These are phyloP conservation scores for Dipodomys stephensi DNA, from an alignment of 2,113 vertebrate genomes.

Conservation along the genomic window DNA sequence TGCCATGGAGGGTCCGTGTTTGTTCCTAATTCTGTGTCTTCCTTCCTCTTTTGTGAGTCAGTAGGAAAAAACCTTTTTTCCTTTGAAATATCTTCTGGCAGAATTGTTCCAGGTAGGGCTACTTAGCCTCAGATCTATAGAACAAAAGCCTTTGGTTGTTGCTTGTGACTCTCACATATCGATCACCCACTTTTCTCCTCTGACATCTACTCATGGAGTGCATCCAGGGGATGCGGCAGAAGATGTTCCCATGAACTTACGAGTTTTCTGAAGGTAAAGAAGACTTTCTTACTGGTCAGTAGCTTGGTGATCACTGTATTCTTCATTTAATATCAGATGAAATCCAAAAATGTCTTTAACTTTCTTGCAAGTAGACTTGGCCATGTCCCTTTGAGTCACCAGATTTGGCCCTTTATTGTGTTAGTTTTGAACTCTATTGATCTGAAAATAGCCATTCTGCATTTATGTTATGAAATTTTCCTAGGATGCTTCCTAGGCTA, in stretches of 20 bases:
- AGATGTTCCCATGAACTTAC: not conserved
- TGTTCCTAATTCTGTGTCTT: conserved; percentile 33
- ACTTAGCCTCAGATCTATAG: not conserved
- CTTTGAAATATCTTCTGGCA: conserved; percentile 23
- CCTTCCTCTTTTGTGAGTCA: conserved; percentile 46
- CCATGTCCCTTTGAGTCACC: not conserved
- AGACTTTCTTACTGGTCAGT: not conserved
- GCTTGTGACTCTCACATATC: not conserved
- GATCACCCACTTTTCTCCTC: not conserved
- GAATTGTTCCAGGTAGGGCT: not conserved
- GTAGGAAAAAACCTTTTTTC: not conserved
- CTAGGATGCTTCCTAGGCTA: not conserved
- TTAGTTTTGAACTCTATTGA: not conserved
- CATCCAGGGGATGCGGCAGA: not conserved
- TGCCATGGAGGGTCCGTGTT: conserved; percentile 18
- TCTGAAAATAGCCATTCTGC: not conserved
- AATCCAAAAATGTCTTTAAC: not conserved
- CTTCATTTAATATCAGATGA: not conserved
- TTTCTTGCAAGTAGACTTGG: not conserved
- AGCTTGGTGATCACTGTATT: not conserved
- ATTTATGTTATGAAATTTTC: not conserved
- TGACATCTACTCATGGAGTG: not conserved
- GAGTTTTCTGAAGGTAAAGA: not conserved
- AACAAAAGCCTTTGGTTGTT: not conserved
- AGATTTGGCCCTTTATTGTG: not conserved